Evolutionary conservation across 1,140 invertebrate genomes (phyloP), one percentile per base, ranked within the genome.

Genomic region (Achatina immaculata): DNA sequence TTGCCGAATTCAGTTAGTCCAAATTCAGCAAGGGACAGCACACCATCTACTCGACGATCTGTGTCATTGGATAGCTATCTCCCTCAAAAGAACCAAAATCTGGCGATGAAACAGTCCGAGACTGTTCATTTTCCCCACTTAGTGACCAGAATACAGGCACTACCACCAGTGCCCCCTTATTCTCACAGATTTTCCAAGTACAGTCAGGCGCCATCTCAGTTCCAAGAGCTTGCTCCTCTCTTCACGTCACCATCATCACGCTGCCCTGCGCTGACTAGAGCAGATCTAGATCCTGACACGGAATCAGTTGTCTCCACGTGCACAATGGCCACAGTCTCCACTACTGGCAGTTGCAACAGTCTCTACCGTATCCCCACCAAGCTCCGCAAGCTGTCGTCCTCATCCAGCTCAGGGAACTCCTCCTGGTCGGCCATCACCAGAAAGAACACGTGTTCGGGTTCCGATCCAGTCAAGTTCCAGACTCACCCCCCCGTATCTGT

Each of bases 351-450:
- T 38, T 68, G 77, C 16, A 72, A 74, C 34, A 80, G 78, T 42
- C 68, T 77, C 21, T 80, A 77, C 73, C 71, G 72, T 21, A 80
- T 83, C 48, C 82, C 82, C 16, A 73, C 74, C 71, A 83, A 83
- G 48, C 68, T 83, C 11, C 78, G 82, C 43, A 83, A 83, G 68
- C 73, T 83, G 40, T 83, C 82, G 1, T 71, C 78, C 28, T 66
- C 81, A 9, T 79, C 81, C 16, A 31, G 36, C 34, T 82, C 74
- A 31, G n/a, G 58, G n/a, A 21, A 16, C 16, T 62, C 58, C 9
- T 28, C 71, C 14, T 73, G 71, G 71, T 51, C 71, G 3, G 28
- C 71, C 2, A 9, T 73, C 36, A 31, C 42, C 31, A 51, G 43
- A 19, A 51, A 51, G 34, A 43, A 48, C 7, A 28, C 69, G 19